Evolutionary conservation across 2,113 vertebrate species (phyloP), one percentile per base, ranked within the genome.

Genomic region (Syngnathus floridae): DNA sequence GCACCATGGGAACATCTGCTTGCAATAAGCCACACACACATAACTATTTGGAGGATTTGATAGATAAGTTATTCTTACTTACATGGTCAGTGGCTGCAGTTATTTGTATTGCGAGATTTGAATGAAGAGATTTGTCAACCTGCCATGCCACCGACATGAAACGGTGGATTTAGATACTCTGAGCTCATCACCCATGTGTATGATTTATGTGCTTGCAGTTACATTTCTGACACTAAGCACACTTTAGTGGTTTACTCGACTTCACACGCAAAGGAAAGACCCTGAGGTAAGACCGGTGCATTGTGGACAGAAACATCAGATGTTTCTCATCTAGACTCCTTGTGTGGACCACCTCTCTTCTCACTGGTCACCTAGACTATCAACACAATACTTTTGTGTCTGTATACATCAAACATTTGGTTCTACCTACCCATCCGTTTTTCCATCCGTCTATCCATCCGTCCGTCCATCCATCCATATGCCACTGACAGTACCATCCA

Each of bases 341-440:
- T 55, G 52, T 31, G 22, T 55, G 52, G 52, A 55, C 52, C 52
- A 55, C 21, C 52, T 55, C 52, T 55, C 52, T 31, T 31, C 22
- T 55, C 52, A 55, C 12, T 8, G 46, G 46, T 48, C 46, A 48
- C 52, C 22, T 31, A 13, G 52, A 31, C 31, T 1, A 26, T 55
- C 14, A 55, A 55, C 10, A 31, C 52, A 55, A 55, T 9, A 19
- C 46, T 13, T 13, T 22, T 54, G 21, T 26, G 11, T 55, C 52
- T 48, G 5, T 48, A 7, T n/a, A 48, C 5, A 2, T 48, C 7
- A 48, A 7, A 17, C 16, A 48, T 17, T 17, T 7, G 21, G 21
- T 26, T 8, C 12, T 12, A 12, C 11, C 11, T 4, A 46, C 7
- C 45, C 5, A 46, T 46, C 45, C 17, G 19, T 41, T 10, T 11